Evolutionary conservation across 2,797 vertebrate genomes (phyloP).

Genomic region (Lithobates pipiens): DNA sequence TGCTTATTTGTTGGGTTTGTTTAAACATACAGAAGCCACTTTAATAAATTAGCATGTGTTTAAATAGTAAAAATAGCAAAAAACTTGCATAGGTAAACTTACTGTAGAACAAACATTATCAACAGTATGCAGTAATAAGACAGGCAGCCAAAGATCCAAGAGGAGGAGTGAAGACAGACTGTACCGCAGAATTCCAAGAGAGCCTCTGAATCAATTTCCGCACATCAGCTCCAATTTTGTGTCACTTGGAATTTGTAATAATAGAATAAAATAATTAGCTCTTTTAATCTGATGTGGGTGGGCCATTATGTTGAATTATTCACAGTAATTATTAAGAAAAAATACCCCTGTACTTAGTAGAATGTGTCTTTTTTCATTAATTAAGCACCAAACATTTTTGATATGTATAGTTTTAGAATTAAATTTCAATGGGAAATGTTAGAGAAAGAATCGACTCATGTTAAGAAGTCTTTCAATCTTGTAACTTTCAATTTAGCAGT

Average conservation of each 20-base stretch:
- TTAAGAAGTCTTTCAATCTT: slow-evolving; percentile 35
- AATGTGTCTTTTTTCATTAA: slow-evolving; percentile 38
- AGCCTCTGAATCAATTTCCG: slow-evolving; percentile 20
- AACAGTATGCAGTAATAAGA: background rate
- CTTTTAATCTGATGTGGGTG: slow-evolving; percentile 48
- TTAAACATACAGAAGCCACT: too few relatives aligned
- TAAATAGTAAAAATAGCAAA: background rate
- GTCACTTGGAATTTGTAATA: slow-evolving; percentile 61
- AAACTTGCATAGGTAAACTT: background rate
- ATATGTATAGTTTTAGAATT: slow-evolving; percentile 17
- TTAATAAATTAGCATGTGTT: background rate
- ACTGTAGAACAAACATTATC: background rate
- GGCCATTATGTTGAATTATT: slow-evolving; percentile 57
- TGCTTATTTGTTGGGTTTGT: too few relatives aligned
- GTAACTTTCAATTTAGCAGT: slow-evolving; percentile 37
- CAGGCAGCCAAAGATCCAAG: background rate
- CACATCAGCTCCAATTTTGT: slow-evolving; percentile 37
- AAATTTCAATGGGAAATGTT: slow-evolving; percentile 21
- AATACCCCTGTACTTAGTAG: slow-evolving; percentile 14
- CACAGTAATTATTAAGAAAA: slow-evolving; percentile 64
- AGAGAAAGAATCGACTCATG: slow-evolving; percentile 35
- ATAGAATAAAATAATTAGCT: slow-evolving; percentile 49
- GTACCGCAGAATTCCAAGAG: slow-evolving; percentile 28
- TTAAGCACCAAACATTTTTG: slow-evolving; percentile 26
- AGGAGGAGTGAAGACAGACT: background rate